phyloP scores from a whole-genome alignment of 2,113 vertebrate genomes.

The Catharus minimus region DNA sequence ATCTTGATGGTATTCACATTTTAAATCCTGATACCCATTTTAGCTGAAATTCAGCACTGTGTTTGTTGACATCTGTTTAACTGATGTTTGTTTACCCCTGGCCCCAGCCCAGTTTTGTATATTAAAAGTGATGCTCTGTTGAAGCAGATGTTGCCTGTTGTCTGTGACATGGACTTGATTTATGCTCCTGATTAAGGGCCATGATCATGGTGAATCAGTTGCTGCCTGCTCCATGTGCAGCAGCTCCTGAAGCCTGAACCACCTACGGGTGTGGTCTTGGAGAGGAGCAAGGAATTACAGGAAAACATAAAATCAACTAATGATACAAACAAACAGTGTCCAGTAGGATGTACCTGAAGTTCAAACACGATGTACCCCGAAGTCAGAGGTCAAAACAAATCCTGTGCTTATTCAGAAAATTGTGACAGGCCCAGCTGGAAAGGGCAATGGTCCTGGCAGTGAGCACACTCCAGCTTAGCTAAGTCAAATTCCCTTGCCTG shows the following conservation, averaged over 20 bases:
- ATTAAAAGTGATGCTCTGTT: background rate
- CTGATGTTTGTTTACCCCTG: background rate
- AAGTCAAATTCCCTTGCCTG: background rate
- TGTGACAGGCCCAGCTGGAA: background rate
- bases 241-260: background rate
- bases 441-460: background rate
- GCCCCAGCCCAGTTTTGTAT: background rate
- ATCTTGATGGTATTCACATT: background rate
- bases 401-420: accelerated
- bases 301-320: background rate
- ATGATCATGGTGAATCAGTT: background rate
- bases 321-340: background rate
- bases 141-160: background rate
- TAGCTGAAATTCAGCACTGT: background rate
- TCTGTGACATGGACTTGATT: background rate
- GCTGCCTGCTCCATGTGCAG: background rate
- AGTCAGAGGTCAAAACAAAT: background rate
- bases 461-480: accelerated
- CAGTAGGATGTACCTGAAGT: background rate
- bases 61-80: background rate
- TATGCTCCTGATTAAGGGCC: background rate
- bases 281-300: background rate
- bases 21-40: background rate
- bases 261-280: background rate
- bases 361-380: background rate